phyloP scores from a whole-genome alignment of 2,888 invertebrate species.

The Meloe dianella region DNA sequence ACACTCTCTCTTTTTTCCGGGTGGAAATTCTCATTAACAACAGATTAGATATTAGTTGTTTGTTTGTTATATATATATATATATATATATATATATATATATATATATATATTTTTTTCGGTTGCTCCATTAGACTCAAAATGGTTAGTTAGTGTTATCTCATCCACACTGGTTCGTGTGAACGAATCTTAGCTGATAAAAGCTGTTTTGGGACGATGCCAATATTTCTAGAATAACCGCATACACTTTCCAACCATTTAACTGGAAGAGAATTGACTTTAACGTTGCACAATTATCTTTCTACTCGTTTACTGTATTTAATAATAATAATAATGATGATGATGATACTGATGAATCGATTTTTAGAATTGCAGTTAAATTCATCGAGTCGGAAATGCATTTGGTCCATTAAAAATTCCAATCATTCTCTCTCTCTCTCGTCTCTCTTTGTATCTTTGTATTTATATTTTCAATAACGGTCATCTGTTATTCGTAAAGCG shows the following conservation, averaged over 20 bases:
- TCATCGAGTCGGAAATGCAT: neutral
- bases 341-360: neutral
- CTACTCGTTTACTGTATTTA: neutral
- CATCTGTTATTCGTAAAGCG: neutral
- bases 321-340: neutral
- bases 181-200: conserved; percentile 5
- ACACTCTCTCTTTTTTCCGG: neutral
- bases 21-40: neutral
- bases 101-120: no score
- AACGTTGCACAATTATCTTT: neutral
- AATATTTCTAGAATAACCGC: conserved; percentile 3
- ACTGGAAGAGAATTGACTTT: conserved; percentile 1
- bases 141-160: neutral
- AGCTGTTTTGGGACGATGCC: conserved; percentile 6
- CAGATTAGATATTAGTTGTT: neutral
- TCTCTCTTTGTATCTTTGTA: neutral
- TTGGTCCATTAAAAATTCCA: neutral
- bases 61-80: no score
- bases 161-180: conserved; percentile 4
- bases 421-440: no score
- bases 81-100: no score
- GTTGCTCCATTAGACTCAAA: neutral
- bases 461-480: neutral
- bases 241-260: conserved; percentile 9
- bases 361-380: neutral